These are phyloP conservation scores for Eulithis prunata DNA, from an alignment of 2,888 invertebrate genomes.

Conservation along the genomic window DNA sequence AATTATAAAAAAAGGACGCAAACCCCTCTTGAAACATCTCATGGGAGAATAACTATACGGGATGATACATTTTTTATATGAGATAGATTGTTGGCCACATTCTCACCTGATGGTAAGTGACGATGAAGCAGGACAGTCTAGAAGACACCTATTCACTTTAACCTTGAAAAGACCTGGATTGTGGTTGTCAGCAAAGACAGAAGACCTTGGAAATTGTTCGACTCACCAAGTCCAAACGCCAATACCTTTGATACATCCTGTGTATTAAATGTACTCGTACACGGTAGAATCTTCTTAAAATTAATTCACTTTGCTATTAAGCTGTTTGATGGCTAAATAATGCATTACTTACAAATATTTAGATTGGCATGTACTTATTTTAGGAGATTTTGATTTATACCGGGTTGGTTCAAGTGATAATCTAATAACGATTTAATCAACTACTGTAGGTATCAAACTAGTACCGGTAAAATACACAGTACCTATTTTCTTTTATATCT, in stretches of 20 bases:
- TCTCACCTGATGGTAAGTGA: too few relatives aligned
- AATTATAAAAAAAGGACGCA: slow-evolving; percentile 59
- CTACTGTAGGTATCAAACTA: too few relatives aligned
- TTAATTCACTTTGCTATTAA: slow-evolving; percentile 74
- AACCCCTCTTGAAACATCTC: slow-evolving; percentile 54
- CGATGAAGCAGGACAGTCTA: too few relatives aligned
- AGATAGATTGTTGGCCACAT: too few relatives aligned
- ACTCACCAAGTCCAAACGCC: too few relatives aligned
- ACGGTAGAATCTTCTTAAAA: slow-evolving; percentile 30
- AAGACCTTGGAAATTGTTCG: too few relatives aligned
- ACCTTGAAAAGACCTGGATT: too few relatives aligned
- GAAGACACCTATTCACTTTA: too few relatives aligned
- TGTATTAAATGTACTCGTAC: not conserved
- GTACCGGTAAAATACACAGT: too few relatives aligned
- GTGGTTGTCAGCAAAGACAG: too few relatives aligned
- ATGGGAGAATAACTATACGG: slow-evolving; percentile 67
- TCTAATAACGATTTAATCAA: not conserved
- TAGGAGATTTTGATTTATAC: slow-evolving; percentile 55
- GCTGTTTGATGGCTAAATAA: slow-evolving; percentile 67
- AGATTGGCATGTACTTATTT: slow-evolving; percentile 53
- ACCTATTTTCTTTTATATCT: too few relatives aligned
- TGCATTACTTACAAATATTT: slow-evolving; percentile 58
- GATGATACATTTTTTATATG: slow-evolving; percentile 53
- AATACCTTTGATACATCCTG: not conserved
- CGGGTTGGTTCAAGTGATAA: slow-evolving; percentile 35